Evolutionary conservation across 1,140 invertebrate genomes (phyloP), one percentile per base, ranked within the genome.

Genomic region (Megalopta genalis): DNA sequence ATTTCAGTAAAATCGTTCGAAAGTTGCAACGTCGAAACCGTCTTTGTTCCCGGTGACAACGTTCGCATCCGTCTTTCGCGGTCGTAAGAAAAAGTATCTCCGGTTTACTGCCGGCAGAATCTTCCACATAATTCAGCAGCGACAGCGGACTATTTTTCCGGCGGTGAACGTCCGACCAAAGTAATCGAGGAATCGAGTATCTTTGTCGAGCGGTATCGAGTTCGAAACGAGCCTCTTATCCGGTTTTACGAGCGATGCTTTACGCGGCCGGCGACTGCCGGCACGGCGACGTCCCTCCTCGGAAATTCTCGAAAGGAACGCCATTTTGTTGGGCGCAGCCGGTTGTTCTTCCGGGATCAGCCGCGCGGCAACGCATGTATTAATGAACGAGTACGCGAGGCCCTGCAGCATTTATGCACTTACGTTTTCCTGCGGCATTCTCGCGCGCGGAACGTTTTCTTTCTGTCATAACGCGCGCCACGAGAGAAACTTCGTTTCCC

Each of bases 251-350:
- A 82, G 75, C 57, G 39, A 70, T 66, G 69, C n/a, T 85, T 54
- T 60, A 69, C 57, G 77, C 59, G 49, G 32, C 65, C 49, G 37
- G 63, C 52, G 37, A n/a, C 49, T 65, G 49, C 10, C 42, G 42
- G 42, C 42, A 9, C 10, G 18, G 21, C 14, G 21, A 25, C 37
- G 54, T n/a, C 49, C 49, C 49, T 21, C 54, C 49, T 42, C 46
- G 54, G 69, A 77, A 80, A 49, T 60, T 8, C 69, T 42, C 62
- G 46, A 54, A 57, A 62, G 39, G 57, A 59, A 74, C 84, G 84
- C 85, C 85, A 86, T 86, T 86, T 86, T 83, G 76, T 86, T 82
- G 57, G 60, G 57, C 71, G 62, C 62, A 57, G 59, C 69, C 52
- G 69, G 70, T 75, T 81, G 68, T 81, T 85, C 64, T 71, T 75